Evolutionary conservation across 1,140 invertebrate species (phyloP).

Genomic region (Spodoptera frugiperda): DNA sequence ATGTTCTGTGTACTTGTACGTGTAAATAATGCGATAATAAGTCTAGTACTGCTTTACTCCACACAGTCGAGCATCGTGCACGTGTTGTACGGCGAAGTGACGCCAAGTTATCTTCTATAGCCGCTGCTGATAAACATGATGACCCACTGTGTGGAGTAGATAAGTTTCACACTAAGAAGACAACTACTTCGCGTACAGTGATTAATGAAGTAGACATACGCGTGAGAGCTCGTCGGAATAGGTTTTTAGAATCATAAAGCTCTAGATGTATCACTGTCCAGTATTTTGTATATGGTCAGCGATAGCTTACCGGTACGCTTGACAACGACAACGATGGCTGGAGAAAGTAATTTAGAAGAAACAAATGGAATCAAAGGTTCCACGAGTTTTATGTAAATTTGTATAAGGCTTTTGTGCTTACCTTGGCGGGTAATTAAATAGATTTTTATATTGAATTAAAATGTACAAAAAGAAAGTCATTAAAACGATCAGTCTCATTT

Average conservation of each 20-base stretch:
- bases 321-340: not conserved
- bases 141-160: not conserved
- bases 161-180: not conserved
- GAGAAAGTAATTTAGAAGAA: not conserved
- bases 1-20: conserved; percentile 47
- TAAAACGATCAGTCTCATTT: not conserved
- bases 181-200: no score
- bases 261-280: no score
- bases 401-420: conserved; percentile 13
- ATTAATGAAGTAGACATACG: no score
- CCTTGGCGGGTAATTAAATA: not conserved
- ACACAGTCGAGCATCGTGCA: not conserved
- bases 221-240: no score
- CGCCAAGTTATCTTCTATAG: not conserved
- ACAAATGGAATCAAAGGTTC: not conserved
- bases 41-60: not conserved
- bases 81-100: not conserved
- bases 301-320: not conserved
- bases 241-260: no score
- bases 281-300: no score
- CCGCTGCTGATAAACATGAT: not conserved
- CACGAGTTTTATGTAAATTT: not conserved
- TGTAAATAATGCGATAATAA: conserved; percentile 44
- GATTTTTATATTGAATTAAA: not conserved
- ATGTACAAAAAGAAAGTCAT: conserved; percentile 28